Evolutionary conservation across 1,140 invertebrate species (phyloP), one percentile per base, ranked within the genome.

Genomic region (Zelostemma sp.): DNA sequence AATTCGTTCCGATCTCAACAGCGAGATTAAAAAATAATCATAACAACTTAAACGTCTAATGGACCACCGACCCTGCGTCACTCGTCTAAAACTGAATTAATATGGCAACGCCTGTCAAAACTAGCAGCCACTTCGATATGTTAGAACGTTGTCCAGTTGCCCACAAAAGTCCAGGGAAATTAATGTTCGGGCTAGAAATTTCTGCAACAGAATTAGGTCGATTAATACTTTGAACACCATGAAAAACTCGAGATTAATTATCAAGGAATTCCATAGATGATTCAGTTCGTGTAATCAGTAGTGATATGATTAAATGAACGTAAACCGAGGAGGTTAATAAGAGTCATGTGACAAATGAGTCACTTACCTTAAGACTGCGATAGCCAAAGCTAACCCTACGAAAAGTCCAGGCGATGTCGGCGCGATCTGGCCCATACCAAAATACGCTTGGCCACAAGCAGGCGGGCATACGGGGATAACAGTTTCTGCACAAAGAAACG

Each of bases 401-500:
- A 86, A 62, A 40, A 76, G 60, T 57, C 78, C 77, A 38, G 84
- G 8, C 8, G 25, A 84, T 70, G 82, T 81, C 61, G 82, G 53
- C 74, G 81, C 76, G 41, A 80, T 47, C 71, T 73, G 85, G 43
- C 89, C 90, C 50, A 86, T 85, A 67, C 86, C 89, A 77, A 89
- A 91, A 50, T 88, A 86, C 48, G 89, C 88, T 84, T 92, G 90
- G 33, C 92, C 93, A 87, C 95, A 97, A 76, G 95, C 95, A 69
- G 95, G 95, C 71, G 95, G 95, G 81, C 95, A 97, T 74, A 97
- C 92, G 59, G 95, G 94, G 62, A 95, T 95, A 79, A 95, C 91
- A 47, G 93, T 93, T 89, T 96, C 93, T 93, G 90, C 77, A 81
- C 80, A 86, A 81, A 83, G 63, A 80, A 77, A 78, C 51, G 67